Evolutionary conservation across 2,113 vertebrate species (phyloP).

Genomic region (Dermatemys mawii): DNA sequence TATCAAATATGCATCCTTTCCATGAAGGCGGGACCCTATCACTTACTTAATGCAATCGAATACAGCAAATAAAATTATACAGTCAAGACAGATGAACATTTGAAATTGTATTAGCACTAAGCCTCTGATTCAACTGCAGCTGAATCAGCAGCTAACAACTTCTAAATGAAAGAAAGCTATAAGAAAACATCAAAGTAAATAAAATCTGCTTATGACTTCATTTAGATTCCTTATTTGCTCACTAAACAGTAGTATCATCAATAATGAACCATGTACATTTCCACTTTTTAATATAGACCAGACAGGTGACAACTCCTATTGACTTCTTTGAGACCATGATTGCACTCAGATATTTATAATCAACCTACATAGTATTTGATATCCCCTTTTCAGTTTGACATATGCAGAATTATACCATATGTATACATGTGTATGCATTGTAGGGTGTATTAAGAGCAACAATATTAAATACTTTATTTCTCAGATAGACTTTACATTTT

Average conservation of each 20-base stretch:
- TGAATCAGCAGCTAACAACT: background rate
- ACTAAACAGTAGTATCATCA: background rate
- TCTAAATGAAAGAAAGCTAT: background rate
- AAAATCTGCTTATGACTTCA: background rate
- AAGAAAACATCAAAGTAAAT: background rate
- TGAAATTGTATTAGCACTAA: background rate
- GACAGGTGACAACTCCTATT: background rate
- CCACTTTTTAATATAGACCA: background rate
- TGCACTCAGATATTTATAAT: background rate
- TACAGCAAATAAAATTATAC: background rate
- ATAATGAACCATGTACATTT: background rate
- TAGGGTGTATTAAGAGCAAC: background rate
- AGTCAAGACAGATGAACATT: background rate
- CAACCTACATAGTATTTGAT: background rate
- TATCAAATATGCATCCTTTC: background rate
- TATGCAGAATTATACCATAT: background rate
- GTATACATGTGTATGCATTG: background rate
- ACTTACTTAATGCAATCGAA: background rate
- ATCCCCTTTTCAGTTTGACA: background rate
- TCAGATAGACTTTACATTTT: background rate
- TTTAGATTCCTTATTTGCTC: background rate
- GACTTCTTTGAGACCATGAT: background rate
- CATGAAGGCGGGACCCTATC: fast-evolving
- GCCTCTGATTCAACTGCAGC: background rate
- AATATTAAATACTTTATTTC: background rate